Percentiles rank a stretch among this genome's conserved stretches.
Evolutionary conservation across 2,888 invertebrate species (phyloP).

Genomic region (Chrysodeixis includens): DNA sequence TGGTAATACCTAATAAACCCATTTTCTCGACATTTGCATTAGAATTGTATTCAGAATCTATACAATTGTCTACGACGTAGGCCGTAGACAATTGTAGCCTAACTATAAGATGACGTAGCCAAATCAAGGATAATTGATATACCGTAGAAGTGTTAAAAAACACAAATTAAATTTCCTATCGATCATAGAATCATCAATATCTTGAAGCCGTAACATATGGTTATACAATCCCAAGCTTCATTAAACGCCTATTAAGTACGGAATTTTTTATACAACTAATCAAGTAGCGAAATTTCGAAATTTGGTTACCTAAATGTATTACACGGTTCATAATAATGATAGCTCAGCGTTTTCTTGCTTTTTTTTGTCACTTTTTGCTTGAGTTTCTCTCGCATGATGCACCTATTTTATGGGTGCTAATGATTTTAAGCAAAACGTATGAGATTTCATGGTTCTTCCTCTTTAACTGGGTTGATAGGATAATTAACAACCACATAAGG

Average conservation of each 20-base stretch:
- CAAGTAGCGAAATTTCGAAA: conserved; percentile 45
- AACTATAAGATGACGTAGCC: not conserved
- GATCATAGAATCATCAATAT: conserved; percentile 45
- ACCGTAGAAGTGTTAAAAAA: conserved; percentile 7
- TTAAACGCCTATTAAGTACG: conserved; percentile 48
- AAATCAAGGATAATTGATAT: conserved; percentile 13
- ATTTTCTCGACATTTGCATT: too few relatives aligned
- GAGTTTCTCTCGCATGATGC: conserved; percentile 61
- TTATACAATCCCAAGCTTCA: conserved; percentile 41
- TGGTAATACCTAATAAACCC: too few relatives aligned
- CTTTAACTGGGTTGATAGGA: conserved; percentile 59
- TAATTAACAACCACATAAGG: conserved; percentile 61
- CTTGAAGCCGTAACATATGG: conserved; percentile 38
- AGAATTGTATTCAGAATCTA: too few relatives aligned
- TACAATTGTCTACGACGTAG: conserved; percentile 1
- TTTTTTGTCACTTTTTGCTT: conserved; percentile 46
- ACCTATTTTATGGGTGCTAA: conserved; percentile 67
- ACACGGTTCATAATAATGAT: conserved; percentile 38
- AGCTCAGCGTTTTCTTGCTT: conserved; percentile 61
- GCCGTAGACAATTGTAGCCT: not conserved
- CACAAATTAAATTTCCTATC: conserved; percentile 40
- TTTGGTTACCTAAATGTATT: conserved; percentile 45
- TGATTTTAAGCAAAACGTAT: conserved; percentile 56
- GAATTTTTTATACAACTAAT: conserved; percentile 30
- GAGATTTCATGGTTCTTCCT: conserved; percentile 67